Evolutionary conservation across 2,797 vertebrate genomes (phyloP), one percentile per base, ranked within the genome.

Genomic region (Melanotaenia boesemani): DNA sequence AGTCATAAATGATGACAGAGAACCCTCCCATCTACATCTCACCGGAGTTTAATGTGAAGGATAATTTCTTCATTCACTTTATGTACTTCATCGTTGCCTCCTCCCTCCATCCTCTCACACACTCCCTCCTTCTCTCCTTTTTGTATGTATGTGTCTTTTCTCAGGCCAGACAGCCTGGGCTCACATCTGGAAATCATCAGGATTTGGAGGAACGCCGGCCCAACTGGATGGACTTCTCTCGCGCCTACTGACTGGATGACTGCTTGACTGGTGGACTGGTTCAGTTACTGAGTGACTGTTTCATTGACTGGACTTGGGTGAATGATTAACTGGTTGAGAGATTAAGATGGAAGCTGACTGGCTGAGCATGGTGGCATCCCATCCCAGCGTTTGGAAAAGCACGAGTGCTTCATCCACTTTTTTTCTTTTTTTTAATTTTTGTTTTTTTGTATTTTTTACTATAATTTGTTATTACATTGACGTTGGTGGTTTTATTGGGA

Each of bases 131-230:
- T 63, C 18, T 58, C 24, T 67, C 59, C 13, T 55, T 1, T 18
- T 1, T 55, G 12, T 55, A 12, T 56, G 4, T 74, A 26, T 72
- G 37, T 64, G 28, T 79, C 61, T 74, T 37, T 1, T 13, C 61
- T 69, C 52, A 66, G 84, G 75, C 75, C 76, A 76, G 65, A 63
- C 80, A n/a, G 84, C 76, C 89, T 87, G 68, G 52, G 52, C 62
- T 83, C 69, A 85, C 92, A 95, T 95, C 93, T 95, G 94, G 94
- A 94, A 94, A 68, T 83, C 66, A 92, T 95, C 86, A 90, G 65
- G 74, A 86, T 63, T 82, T 65, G 70, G 68, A 70, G 77, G 56
- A 77, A 63, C 1, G 80, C 50, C 74, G 74, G 70, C 66, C 79
- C 75, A 76, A 83, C 78, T 90, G 88, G 82, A 80, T 76, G 76